Base-by-base conservation (phyloP, 2,797 vertebrate species). In the Brachyalestes nurse region DNA sequence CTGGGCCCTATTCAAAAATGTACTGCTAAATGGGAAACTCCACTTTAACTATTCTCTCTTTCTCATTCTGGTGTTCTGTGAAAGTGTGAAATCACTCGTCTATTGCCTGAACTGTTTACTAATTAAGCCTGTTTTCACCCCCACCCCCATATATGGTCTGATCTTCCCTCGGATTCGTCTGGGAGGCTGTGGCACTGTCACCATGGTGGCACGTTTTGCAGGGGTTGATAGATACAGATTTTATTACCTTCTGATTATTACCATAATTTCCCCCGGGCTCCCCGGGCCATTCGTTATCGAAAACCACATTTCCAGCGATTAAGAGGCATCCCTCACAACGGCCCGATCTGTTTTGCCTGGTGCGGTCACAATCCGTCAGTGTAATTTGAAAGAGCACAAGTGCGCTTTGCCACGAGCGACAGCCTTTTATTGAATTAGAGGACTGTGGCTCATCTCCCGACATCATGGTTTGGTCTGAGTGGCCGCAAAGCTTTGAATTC, bases 351-450 rank as follows among this genome's bases (percentile, higher is more conserved):
- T 90, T 93, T 91, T 89, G 85, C 90, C 89, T 88, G 67, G 81
- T 88, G 82, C 87, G 79, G 86, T 88, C 88, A 85, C n/a, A 84
- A 93, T 92, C 90, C 87, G 89, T 93, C 92, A 93, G 85, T 88
- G 91, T 91, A 90, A 93, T 93, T 92, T 91, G 90, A 93, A 88
- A 91, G 90, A 92, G 92, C 86, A 87, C 83, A 85, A 89, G 89
- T 80, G 62, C 77, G 81, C 88, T 89, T 91, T 82, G 91, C 91
- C 88, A 87, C 79, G 53, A 94, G 92, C 89, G 49, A 87, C 75
- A 71, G 85, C 60, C 87, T 84, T 86, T 92, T 93, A 93, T 93
- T 93, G 86, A 92, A 91, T 91, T 88, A 88, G 84, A 82, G 75
- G 82, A 74, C 88, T 72, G 69, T 86, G 90, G 85, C 89, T 92